Evolutionary conservation across 2,888 invertebrate genomes (phyloP), one percentile per base, ranked within the genome.

Genomic region (Melanchra persicariae): DNA sequence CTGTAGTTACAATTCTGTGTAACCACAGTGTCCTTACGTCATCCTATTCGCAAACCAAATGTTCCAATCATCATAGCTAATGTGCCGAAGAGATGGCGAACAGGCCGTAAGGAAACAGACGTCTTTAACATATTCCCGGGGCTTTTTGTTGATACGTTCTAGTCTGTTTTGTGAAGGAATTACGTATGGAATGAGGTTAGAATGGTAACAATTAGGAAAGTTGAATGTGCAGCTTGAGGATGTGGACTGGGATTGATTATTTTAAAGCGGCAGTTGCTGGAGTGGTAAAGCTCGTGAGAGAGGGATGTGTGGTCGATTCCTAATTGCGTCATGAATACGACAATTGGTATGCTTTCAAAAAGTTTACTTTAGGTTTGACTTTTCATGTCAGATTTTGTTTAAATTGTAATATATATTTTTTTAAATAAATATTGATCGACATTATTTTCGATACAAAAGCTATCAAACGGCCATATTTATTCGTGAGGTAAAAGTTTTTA

Each of bases 11-110:
- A 34, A 12, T 34, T 37, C 19, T 51, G 26, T 57, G 40, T 34
- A 9, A 49, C 17, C 1, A 92, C 85, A 86, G 81, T 87, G 83
- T 85, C 83, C 86, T 90, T 86, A 91, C 92, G 91, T 91, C 92
- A 90, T 92, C 89, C 89, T 90, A 91, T 91, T 91, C 92, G 91
- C 92, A 91, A 93, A 93, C 93, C 93, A 93, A 94, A 95, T 94
- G 94, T 93, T 90, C 93, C 93, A 94, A 94, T 95, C 95, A 94
- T 95, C 94, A 94, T 95, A 95, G 90, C 92, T 94, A 94, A 95
- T 94, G 94, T 90, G 87, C 88, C 91, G 91, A 90, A 89, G 89
- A 91, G 90, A 89, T 88, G 82, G 81, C 62, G 88, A 83, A 83
- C 79, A 82, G 79, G 85, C 85, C 81, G 82, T 86, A 85, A 87